phyloP scores from a whole-genome alignment of 1,140 invertebrate species.

The Babylonia areolata region DNA sequence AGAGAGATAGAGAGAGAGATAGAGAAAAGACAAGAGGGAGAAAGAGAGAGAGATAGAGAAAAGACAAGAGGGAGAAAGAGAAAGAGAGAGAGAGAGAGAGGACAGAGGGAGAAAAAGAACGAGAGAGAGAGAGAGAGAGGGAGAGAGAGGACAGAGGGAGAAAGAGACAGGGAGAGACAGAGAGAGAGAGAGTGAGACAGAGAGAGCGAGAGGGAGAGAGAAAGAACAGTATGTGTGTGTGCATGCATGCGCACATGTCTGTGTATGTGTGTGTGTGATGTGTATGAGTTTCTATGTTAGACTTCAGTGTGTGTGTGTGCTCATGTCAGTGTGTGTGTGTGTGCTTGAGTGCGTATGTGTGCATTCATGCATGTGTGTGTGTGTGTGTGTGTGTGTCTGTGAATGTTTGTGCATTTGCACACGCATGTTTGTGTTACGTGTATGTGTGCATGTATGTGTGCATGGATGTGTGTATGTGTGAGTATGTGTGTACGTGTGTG shows the following conservation, averaged over 20 bases:
- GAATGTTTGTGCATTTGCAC: neutral
- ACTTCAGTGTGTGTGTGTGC: neutral
- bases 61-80: neutral
- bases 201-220: neutral
- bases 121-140: neutral
- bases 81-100: neutral
- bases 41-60: neutral
- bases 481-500: neutral
- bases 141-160: neutral
- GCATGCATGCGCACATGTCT: too few species aligned
- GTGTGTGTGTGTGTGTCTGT: constrained; percentile 1
- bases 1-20: neutral
- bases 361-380: neutral
- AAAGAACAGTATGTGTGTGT: neutral
- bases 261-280: too few species aligned
- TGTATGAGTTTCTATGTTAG: too few species aligned
- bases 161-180: neutral
- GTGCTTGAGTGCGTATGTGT: neutral
- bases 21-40: neutral
- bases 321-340: neutral
- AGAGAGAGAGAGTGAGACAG: neutral
- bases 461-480: neutral
- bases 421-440: neutral
- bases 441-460: neutral
- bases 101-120: neutral